Conservation (phyloP, 2,888 invertebrate genomes). For the Drosophila ustulata region DNA sequence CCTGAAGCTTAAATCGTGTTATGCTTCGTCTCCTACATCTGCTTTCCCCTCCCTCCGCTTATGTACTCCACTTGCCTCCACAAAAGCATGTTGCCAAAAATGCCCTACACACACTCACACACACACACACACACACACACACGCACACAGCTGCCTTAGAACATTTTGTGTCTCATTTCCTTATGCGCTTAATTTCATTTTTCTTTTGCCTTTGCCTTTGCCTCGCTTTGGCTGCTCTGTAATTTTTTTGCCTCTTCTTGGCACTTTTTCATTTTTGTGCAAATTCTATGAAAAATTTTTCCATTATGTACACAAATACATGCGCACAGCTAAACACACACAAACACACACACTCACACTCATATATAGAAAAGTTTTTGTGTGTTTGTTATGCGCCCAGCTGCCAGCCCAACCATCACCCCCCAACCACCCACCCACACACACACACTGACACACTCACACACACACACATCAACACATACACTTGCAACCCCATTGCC, state of each 20-base stretch:
- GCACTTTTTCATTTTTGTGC: constrained; percentile 82
- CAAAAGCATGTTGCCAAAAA: constrained; percentile 73
- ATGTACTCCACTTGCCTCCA: constrained; percentile 59
- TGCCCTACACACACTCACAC: constrained; percentile 41
- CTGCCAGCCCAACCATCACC: constrained; percentile 50
- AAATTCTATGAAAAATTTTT: constrained; percentile 84
- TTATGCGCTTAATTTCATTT: constrained; percentile 82
- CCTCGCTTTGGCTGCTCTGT: constrained; percentile 4
- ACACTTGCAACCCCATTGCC: constrained; percentile 75
- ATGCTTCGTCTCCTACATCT: constrained; percentile 37
- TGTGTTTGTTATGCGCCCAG: constrained; percentile 64
- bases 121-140: constrained; percentile 40
- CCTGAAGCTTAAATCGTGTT: constrained; percentile 68
- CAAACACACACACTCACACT: neutral
- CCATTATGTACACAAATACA: constrained; percentile 80
- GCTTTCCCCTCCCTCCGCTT: constrained; percentile 13
- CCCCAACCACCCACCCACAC: constrained; percentile 21
- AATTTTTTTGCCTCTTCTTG: constrained; percentile 43
- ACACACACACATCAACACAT: constrained; percentile 32
- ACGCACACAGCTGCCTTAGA: constrained; percentile 29
- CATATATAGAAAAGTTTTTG: constrained; percentile 64
- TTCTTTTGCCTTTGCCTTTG: constrained; percentile 54
- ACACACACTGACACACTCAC: constrained; percentile 26
- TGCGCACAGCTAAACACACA: constrained; percentile 44
- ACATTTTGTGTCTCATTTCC: constrained; percentile 78